Evolutionary conservation across 2,888 invertebrate genomes (phyloP), one percentile per base, ranked within the genome.

Genomic region (Halictus ligatus): DNA sequence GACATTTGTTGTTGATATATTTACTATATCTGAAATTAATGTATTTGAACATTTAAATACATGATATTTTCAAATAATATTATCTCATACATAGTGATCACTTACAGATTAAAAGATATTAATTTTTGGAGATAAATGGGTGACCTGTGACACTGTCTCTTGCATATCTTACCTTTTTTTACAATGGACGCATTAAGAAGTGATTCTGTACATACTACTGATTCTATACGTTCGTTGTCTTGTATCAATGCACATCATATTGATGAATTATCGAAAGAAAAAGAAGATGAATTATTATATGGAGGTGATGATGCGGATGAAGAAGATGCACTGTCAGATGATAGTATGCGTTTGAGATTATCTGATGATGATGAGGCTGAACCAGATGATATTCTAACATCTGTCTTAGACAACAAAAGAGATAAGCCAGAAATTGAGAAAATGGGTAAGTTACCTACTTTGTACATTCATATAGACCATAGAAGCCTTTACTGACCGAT

Each of bases 281-380:
- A 92, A 84, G 93, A 93, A 83, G 92, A 93, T 35, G 93, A 93
- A 76, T 88, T 94, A 54, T 92, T 94, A 83, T 93, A 91, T 85
- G 85, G 88, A 48, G 91, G 86, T 64, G 90, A 88, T 83, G 92
- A 91, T 84, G 92, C 92, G 64, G 92, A 93, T 74, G 94, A 94
- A 83, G 94, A 94, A 73, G 94, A 94, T 82, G 89, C 91, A 60
- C 79, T 92, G 15, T 94, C 92, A 1, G 94, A 94, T 82, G 94
- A 94, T 81, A 94, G 93, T 86, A 92, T 95, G 77, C 94, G 93
- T 75, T 92, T 95, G 85, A 93, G 92, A 89, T 84, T 95, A n/a
- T 95, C 95, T 5, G 95, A 95, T 82, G 95, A 94, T 79, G 94
- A 94, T 80, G 94, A 94, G 43, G 81, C 74, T 84, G 92, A 93